A percentile compares a stretch with the other conserved stretches of the same genome.
phyloP scores from a whole-genome alignment of 2,797 vertebrate species.

The Pyrocephalus nanus region DNA sequence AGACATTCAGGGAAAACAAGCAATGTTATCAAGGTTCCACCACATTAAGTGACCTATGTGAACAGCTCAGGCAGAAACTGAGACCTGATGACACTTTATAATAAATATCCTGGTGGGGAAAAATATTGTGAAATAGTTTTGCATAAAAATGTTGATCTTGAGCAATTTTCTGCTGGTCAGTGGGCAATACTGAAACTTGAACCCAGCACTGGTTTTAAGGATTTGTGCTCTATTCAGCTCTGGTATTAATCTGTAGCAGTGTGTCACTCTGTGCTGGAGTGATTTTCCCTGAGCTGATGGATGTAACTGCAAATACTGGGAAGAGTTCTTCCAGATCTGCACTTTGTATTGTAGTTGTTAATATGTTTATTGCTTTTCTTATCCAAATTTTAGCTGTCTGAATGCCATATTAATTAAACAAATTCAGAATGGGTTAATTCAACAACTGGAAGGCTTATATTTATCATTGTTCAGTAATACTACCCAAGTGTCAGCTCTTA shows the following conservation, averaged over 20 bases:
- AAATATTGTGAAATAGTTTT: not conserved
- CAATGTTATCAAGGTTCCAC: not conserved
- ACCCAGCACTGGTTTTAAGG: not conserved
- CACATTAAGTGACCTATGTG: not conserved
- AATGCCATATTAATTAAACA: conserved; percentile 38
- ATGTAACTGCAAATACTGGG: not conserved
- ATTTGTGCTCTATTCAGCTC: not conserved
- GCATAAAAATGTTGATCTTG: not conserved
- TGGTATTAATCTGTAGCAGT: not conserved
- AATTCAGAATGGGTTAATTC: conserved; percentile 38
- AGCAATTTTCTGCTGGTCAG: not conserved
- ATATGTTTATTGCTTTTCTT: not conserved
- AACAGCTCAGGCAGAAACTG: not conserved
- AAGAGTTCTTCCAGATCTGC: not conserved
- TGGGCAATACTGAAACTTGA: not conserved
- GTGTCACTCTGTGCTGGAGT: not conserved
- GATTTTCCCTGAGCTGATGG: not conserved
- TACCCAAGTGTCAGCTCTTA: conserved; percentile 41
- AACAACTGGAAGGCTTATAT: conserved; percentile 48
- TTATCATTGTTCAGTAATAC: conserved; percentile 48
- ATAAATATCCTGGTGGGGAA: not conserved
- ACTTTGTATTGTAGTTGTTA: not conserved
- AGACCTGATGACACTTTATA: not conserved
- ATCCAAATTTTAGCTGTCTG: not conserved
- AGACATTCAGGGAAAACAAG: not conserved